Conservation (phyloP, 2,797 vertebrate species). For the Oreortyx pictus region DNA sequence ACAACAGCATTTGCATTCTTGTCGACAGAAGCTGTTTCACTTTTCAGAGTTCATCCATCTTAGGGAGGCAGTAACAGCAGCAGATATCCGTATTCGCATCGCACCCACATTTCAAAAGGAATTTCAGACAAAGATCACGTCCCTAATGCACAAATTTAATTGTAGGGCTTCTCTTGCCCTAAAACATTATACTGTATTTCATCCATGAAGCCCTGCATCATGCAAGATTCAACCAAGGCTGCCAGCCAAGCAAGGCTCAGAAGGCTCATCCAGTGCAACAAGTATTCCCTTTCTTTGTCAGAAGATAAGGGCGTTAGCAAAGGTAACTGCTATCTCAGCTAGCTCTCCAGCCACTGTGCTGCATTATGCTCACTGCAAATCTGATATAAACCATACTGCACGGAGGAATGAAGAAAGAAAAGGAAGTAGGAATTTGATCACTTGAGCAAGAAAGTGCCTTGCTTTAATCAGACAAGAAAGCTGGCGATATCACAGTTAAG, state of each 20-base stretch:
- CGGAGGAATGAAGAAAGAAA: not conserved
- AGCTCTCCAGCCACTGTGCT: not conserved
- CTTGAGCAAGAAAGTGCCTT: not conserved
- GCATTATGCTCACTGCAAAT: not conserved
- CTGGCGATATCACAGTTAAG: not conserved
- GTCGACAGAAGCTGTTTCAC: conserved; percentile 26
- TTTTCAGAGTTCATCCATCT: conserved; percentile 54
- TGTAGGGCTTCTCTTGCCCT: not conserved
- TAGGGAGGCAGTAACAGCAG: conserved; percentile 28
- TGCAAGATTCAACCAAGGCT: not conserved
- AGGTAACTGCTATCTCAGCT: not conserved
- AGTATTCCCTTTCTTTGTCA: not conserved
- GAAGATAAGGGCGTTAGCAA: not conserved
- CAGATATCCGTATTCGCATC: not conserved
- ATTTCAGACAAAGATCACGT: not conserved
- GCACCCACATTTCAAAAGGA: not conserved
- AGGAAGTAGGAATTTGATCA: not conserved
- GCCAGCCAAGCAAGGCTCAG: not conserved
- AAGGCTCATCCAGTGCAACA: not conserved
- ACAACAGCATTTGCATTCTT: conserved; percentile 52
- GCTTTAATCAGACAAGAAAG: not conserved
- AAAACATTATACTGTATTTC: not conserved
- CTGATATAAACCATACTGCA: not conserved
- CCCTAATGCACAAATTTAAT: not conserved
- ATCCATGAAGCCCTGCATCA: not conserved